A percentile compares a stretch with the other conserved stretches of the same genome.
These are phyloP conservation scores for Trimorus sp. DNA, from an alignment of 2,888 invertebrate genomes.

Conservation along the genomic window DNA sequence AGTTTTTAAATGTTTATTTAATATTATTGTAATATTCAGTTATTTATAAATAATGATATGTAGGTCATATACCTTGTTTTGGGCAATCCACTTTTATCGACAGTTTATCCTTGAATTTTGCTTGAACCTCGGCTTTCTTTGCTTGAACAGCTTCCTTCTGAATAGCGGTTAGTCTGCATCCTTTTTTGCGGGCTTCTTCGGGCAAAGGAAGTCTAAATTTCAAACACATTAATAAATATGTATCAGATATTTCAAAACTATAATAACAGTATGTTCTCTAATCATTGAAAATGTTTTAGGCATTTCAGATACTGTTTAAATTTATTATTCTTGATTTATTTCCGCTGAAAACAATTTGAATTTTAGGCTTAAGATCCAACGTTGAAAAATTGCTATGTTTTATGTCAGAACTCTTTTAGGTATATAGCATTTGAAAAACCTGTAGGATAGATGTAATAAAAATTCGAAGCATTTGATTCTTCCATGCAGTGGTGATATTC, in stretches of 20 bases:
- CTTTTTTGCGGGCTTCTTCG: slow-evolving; percentile 5
- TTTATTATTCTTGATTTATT: no score
- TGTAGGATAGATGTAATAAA: slow-evolving; percentile 14
- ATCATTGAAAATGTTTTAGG: no score
- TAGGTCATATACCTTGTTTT: slow-evolving; percentile 18
- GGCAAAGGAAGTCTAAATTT: slow-evolving; percentile 6
- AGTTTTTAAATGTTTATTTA: no score
- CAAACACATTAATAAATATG: not conserved
- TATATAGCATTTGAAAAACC: no score
- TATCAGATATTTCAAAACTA: not conserved
- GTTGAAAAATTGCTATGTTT: slow-evolving; percentile 1
- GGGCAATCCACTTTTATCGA: not conserved
- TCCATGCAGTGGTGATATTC: slow-evolving; percentile 36
- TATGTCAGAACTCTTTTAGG: no score
- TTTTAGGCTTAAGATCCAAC: no score
- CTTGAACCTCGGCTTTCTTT: not conserved
- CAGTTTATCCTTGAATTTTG: not conserved
- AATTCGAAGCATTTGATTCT: slow-evolving; percentile 36
- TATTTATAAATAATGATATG: no score
- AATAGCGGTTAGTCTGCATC: slow-evolving; percentile 7
- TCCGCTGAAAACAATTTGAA: no score
- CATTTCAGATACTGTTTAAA: no score
- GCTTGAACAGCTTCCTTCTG: not conserved
- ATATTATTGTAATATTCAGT: no score
- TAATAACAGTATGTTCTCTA: no score